These are phyloP conservation scores for Nymphicus hollandicus DNA, from an alignment of 2,113 vertebrate species.

Conservation along the genomic window DNA sequence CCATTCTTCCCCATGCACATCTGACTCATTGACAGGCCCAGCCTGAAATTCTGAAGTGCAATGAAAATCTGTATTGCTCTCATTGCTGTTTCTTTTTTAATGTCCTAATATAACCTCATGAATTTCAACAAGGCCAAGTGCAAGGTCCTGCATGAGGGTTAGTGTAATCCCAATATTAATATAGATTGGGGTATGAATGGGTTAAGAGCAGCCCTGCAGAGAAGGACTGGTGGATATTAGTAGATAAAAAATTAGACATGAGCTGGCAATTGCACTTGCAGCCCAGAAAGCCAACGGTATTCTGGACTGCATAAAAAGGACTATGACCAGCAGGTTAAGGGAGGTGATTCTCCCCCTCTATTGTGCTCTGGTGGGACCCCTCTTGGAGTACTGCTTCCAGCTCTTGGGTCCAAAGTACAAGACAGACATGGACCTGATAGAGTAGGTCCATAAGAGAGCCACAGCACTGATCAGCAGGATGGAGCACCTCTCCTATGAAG, in stretches of 20 bases:
- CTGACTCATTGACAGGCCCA: neutral
- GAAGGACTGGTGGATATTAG: neutral
- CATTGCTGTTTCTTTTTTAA: neutral
- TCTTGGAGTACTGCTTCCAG: neutral
- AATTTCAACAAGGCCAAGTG: neutral
- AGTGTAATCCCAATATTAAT: neutral
- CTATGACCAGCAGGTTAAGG: rapidly evolving
- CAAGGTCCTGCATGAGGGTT: neutral
- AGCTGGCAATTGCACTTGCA: neutral
- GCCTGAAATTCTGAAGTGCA: neutral
- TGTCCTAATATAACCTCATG: neutral
- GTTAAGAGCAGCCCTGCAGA: neutral
- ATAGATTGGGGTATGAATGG: neutral
- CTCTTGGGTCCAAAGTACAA: neutral
- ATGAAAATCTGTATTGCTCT: neutral
- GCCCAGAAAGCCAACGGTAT: neutral
- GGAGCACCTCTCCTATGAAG: neutral
- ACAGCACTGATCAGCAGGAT: neutral
- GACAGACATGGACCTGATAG: neutral
- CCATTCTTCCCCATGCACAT: neutral
- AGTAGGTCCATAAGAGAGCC: rapidly evolving
- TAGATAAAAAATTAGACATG: neutral
- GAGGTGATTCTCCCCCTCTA: neutral
- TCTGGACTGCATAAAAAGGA: neutral
- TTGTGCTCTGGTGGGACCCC: neutral